Evolutionary conservation across 2,113 vertebrate species (phyloP), one percentile per base, ranked within the genome.

Genomic region (Nothobranchius furzeri): DNA sequence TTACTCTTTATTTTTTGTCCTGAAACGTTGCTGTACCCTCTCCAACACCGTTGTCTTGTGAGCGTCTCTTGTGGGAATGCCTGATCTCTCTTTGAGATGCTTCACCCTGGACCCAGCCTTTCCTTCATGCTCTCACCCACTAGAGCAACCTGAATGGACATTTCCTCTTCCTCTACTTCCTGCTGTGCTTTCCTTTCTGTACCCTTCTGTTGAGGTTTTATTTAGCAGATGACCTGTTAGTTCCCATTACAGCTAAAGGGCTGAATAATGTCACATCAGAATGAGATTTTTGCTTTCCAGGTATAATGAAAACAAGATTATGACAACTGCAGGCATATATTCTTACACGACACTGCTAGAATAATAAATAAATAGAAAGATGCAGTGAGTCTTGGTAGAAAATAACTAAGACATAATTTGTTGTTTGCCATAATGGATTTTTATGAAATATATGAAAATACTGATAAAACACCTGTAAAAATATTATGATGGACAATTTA

Each of bases 1-100:
- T 95, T 93, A 92, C 94, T 94, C 94, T 93, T 91, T 83, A 79
- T 92, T 90, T 92, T 94, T 36, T 40, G 15, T 92, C 74, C 86
- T 84, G 68, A 71, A 76, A 75, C 80, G 63, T 87, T 64, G 78
- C 86, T 83, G 69, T 83, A 58, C 75, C 58, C 79, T 20, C 20
- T 20, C 36, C 66, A 80, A 71, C 77, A 70, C 51, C 80, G 63
- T 37, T 79, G 82, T 88, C 82, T 85, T 84, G 82, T 90, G 70
- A 81, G 75, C 80, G 53, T 50, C 74, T 73, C 37, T 78, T 79
- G 84, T 59, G 47, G 20, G 20, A 20, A 20, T 20, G 20, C 20
- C 20, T 20, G 20, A 20, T 20, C 20, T 20, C 20, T 20, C 20
- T 58, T 63, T 78, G 66, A 64, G 65, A 78, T 66, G 72, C 75